Percentiles rank a stretch among this genome's conserved stretches.
phyloP scores from a whole-genome alignment of 2,888 invertebrate species.

The Zonitis immaculata region DNA sequence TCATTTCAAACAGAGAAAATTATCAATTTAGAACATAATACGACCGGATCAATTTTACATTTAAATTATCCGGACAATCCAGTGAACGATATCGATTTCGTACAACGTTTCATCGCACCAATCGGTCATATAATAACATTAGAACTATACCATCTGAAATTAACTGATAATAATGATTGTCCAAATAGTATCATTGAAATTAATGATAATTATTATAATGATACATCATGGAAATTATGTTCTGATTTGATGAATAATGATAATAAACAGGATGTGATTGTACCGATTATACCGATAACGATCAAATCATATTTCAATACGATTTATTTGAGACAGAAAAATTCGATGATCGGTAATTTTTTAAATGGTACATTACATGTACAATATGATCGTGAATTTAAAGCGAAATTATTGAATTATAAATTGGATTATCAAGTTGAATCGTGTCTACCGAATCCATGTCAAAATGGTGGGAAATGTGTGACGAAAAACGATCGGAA shows the following conservation, averaged over 20 bases:
- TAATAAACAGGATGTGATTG: slow-evolving; percentile 41
- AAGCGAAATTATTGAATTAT: slow-evolving; percentile 58
- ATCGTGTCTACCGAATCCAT: slow-evolving; percentile 70
- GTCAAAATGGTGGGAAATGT: slow-evolving; percentile 66
- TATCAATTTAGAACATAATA: slow-evolving; percentile 48
- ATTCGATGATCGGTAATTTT: slow-evolving; percentile 48
- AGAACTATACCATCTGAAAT: slow-evolving; percentile 50
- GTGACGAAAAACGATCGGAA: slow-evolving; percentile 55
- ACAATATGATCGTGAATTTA: slow-evolving; percentile 60
- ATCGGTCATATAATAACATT: slow-evolving; percentile 53
- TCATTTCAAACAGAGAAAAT: slow-evolving; percentile 46
- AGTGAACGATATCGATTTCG: slow-evolving; percentile 52
- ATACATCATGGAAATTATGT: slow-evolving; percentile 66
- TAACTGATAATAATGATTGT: slow-evolving; percentile 47
- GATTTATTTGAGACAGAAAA: slow-evolving; percentile 56
- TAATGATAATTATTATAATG: slow-evolving; percentile 68
- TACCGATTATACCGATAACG: slow-evolving; percentile 49
- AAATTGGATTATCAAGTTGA: slow-evolving; percentile 59
- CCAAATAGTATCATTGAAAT: slow-evolving; percentile 40
- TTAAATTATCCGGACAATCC: slow-evolving; percentile 57
- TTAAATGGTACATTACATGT: slow-evolving; percentile 62
- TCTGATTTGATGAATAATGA: slow-evolving; percentile 42
- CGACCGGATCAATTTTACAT: slow-evolving; percentile 52
- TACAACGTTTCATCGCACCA: slow-evolving; percentile 56
- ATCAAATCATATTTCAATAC: slow-evolving; percentile 67